Evolutionary conservation across 2,113 vertebrate species (phyloP).

Genomic region (Neoarius graeffei): DNA sequence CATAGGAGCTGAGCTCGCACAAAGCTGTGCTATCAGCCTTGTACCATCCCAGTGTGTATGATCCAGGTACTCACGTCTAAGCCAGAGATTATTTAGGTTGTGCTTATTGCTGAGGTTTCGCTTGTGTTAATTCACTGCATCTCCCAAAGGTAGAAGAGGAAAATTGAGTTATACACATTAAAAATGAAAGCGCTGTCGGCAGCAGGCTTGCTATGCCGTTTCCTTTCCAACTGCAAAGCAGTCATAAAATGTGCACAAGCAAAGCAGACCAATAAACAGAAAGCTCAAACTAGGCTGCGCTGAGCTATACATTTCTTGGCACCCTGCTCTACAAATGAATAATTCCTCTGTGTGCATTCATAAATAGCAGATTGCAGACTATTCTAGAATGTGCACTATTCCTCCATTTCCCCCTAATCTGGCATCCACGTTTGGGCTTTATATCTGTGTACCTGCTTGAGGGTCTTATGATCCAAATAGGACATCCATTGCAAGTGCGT

Average conservation of each 20-base stretch:
- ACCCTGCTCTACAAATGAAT: constrained; percentile 23
- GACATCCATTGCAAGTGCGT: constrained; percentile 6
- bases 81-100: constrained; percentile 55
- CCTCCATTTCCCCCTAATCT: constrained; percentile 11
- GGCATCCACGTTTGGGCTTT: not conserved
- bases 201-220: constrained; percentile 27
- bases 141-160: constrained; percentile 8
- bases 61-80: constrained; percentile 56
- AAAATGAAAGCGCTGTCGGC: constrained; percentile 40
- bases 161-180: constrained; percentile 39
- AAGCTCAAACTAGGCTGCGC: constrained; percentile 24
- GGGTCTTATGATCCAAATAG: not conserved
- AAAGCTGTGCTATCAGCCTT: constrained; percentile 46
- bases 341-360: constrained; percentile 30
- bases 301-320: constrained; percentile 25
- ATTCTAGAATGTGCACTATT: not conserved
- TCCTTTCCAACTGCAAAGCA: not conserved
- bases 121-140: constrained; percentile 36
- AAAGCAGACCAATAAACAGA: constrained; percentile 31
- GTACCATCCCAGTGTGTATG: constrained; percentile 32
- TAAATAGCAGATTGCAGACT: constrained; percentile 17
- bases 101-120: constrained; percentile 44
- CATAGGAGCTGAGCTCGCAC: constrained; percentile 51
- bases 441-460: not conserved
- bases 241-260: constrained; percentile 37